Evolutionary conservation across 2,797 vertebrate genomes (phyloP).

Genomic region (Xiphorhynchus erythropygius): DNA sequence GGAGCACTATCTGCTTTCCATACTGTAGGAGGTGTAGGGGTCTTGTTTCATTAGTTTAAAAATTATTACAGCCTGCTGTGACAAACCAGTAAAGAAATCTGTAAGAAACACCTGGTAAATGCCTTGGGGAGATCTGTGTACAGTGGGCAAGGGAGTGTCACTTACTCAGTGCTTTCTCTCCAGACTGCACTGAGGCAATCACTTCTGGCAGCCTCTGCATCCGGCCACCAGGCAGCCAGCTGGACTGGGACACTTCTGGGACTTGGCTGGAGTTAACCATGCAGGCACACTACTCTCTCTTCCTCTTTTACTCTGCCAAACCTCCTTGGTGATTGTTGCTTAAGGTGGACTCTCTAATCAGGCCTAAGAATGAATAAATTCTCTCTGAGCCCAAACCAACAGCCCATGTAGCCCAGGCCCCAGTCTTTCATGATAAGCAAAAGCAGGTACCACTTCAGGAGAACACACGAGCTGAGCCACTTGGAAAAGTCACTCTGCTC

Average conservation of each 20-base stretch:
- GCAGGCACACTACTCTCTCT: background rate
- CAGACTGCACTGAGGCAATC: background rate
- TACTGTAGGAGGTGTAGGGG: background rate
- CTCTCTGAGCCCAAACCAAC: fast-evolving
- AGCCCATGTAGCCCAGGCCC: background rate
- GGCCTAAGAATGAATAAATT: background rate
- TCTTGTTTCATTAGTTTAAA: background rate
- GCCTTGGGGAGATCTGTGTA: background rate
- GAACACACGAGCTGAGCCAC: background rate
- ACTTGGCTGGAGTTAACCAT: background rate
- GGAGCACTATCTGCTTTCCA: background rate
- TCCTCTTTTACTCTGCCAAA: background rate
- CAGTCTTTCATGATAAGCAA: background rate
- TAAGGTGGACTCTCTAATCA: background rate
- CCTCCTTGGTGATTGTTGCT: background rate
- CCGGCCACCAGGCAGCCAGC: background rate
- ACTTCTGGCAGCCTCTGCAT: background rate
- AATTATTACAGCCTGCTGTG: background rate
- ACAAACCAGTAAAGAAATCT: background rate
- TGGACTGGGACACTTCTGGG: background rate
- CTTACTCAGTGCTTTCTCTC: background rate
- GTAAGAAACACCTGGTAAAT: background rate
- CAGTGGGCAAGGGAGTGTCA: background rate
- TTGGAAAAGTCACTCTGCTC: fast-evolving
- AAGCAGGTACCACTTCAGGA: background rate